Base-by-base conservation (phyloP, 2,797 vertebrate species). In the Naso thynnoides region DNA sequence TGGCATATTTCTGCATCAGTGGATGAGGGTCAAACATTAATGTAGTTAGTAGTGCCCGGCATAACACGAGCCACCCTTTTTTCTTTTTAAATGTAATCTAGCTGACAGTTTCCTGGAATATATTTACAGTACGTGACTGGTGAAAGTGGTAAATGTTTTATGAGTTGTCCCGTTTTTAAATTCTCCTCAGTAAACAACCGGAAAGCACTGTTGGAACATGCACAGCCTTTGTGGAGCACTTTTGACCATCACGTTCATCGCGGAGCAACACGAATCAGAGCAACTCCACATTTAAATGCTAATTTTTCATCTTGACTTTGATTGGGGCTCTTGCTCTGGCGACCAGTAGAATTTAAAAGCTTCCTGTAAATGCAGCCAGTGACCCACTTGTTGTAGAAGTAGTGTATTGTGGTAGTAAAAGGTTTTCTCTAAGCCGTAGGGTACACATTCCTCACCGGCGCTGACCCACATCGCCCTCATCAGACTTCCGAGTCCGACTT, bases 381-480 rank as follows among this genome's bases (percentile, higher is more conserved):
- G 79, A 80, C 75, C 77, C 58, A 78, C 48, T 82, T 84, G 70
- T 68, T 60, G 0, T 27, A 68, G 42, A 78, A 70, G 58, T 56
- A 36, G 42, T 41, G 59, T 66, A 64, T 76, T 82, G 56, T 61
- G 36, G 67, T 76, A n/a, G 79, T 71, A 79, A 60, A 70, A 59
- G 71, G 61, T 84, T 64, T 47, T 73, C 48, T 50, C 31, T 16
- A 23, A 54, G 41, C 69, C 73, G 53, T 39, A 45, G 66, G 70
- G 68, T 38, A 52, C 58, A 39, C 79, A 84, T 87, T 86, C 85
- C 68, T 87, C 44, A 54, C 76, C 66, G 58, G 48, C 33, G 3
- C 44, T 85, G 83, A 88, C 79, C 82, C 79, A 48, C 27, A 52
- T 78, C 39, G 5, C 47, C 70, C 38, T 42, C 31, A 44, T 52